Evolutionary conservation across 2,113 vertebrate genomes (phyloP).

Genomic region (Galbula dea): DNA sequence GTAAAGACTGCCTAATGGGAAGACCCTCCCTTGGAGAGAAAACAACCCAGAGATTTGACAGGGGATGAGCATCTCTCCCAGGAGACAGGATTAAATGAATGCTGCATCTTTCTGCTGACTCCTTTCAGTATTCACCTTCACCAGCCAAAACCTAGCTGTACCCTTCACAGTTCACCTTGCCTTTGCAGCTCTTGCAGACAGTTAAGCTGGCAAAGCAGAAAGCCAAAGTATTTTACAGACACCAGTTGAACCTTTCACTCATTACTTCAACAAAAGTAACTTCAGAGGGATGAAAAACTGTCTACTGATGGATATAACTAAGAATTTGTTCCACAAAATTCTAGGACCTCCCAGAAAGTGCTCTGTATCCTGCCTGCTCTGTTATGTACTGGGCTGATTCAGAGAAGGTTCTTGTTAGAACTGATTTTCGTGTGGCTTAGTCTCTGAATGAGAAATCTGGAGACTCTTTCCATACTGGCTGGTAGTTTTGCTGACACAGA

Average conservation of each 20-base stretch:
- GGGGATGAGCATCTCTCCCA: background rate
- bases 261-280: background rate
- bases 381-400: background rate
- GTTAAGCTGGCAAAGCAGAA: background rate
- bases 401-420: background rate
- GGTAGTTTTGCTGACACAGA: background rate
- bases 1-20: background rate
- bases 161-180: background rate
- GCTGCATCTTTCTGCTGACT: background rate
- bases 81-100: background rate
- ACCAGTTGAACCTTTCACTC: background rate
- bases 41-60: background rate
- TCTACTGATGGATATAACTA: background rate
- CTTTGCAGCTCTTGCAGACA: background rate
- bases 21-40: background rate
- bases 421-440: background rate
- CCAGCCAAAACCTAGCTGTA: background rate
- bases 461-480: background rate
- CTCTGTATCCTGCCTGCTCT: background rate
- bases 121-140: background rate
- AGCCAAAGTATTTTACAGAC: background rate
- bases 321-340: background rate
- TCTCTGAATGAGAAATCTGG: background rate
- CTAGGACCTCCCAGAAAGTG: background rate
- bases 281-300: background rate